Conservation (phyloP, 2,888 invertebrate genomes). For the Nomada ferruginata region DNA sequence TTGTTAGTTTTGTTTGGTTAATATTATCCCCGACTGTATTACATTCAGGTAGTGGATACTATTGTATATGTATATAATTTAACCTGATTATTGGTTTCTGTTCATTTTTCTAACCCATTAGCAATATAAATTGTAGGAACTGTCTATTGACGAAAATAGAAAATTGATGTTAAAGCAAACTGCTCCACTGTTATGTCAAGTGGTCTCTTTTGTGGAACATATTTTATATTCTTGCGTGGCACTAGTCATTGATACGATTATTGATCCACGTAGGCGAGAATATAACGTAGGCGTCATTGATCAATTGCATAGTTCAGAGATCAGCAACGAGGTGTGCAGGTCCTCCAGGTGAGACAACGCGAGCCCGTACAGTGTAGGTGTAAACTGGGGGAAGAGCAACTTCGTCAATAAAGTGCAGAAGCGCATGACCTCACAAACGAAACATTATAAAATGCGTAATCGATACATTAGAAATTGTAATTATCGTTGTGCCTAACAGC, state of each 20-base stretch:
- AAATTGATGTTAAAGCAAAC: not conserved
- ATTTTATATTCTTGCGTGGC: not conserved
- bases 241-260: not conserved
- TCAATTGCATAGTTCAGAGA: conserved; percentile 13
- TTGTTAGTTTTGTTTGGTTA: no score
- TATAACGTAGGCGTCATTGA: conserved; percentile 14
- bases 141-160: no score
- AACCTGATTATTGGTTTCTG: no score
- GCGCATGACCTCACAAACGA: conserved; percentile 38
- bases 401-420: conserved; percentile 40
- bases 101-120: no score
- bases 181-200: not conserved
- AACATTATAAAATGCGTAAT: conserved; percentile 2
- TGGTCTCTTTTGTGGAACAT: not conserved
- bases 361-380: conserved; percentile 20
- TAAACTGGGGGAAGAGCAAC: conserved; percentile 22
- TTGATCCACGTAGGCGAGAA: not conserved
- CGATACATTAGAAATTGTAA: not conserved
- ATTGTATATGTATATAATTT: no score
- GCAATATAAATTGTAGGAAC: no score
- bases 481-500: not conserved
- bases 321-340: conserved; percentile 1
- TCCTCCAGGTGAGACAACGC: conserved; percentile 46
- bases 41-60: no score
- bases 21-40: no score